phyloP scores from a whole-genome alignment of 2,888 invertebrate species.

The Parelbella ahira region DNA sequence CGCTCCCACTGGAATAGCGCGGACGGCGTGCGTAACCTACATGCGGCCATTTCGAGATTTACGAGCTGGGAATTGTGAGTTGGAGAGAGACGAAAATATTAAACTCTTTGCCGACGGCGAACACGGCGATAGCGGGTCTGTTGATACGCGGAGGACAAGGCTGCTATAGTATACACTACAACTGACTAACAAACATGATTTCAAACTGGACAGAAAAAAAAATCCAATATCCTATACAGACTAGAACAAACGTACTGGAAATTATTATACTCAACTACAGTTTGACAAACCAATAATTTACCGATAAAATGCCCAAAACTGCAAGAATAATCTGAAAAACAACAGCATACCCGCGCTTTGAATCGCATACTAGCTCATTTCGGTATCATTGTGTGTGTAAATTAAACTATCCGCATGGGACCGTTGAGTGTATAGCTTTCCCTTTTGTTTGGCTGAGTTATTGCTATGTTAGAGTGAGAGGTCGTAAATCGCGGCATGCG shows the following conservation, averaged over 20 bases:
- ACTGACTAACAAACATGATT: constrained; percentile 33
- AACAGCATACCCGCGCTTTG: constrained; percentile 42
- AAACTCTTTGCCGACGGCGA: constrained; percentile 70
- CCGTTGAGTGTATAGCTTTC: constrained; percentile 79
- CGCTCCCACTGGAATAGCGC: constrained; percentile 71
- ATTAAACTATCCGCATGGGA: constrained; percentile 79
- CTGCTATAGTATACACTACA: constrained; percentile 52
- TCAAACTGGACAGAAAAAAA: neutral
- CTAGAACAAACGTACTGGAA: too few relatives aligned
- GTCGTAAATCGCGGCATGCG: constrained; percentile 74
- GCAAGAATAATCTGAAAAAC: constrained; percentile 40
- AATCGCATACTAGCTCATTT: constrained; percentile 76
- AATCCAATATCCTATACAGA: too few relatives aligned
- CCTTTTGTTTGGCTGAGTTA: constrained; percentile 78
- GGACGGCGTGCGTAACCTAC: constrained; percentile 81
- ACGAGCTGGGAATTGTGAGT: constrained; percentile 82
- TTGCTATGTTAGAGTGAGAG: constrained; percentile 77
- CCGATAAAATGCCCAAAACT: neutral
- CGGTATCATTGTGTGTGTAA: constrained; percentile 71
- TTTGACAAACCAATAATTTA: neutral
- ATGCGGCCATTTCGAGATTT: constrained; percentile 82
- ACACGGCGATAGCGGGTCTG: constrained; percentile 60
- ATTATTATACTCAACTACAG: neutral
- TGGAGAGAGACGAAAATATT: constrained; percentile 77
- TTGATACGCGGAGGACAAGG: constrained; percentile 58